phyloP scores from a whole-genome alignment of 2,797 vertebrate species.

The Borostomias antarcticus region DNA sequence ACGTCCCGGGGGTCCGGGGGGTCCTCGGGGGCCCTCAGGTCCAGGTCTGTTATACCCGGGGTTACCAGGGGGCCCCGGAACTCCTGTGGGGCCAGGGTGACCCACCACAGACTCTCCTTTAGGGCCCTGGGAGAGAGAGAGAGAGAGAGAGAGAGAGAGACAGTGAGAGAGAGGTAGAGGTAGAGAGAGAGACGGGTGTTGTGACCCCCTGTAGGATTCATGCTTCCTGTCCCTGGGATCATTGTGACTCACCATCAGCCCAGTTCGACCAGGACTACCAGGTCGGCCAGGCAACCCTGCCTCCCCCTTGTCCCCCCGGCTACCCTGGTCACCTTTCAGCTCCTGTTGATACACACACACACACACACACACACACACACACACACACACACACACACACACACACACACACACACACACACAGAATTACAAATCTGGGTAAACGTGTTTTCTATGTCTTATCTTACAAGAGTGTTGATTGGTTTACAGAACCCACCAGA shows the following conservation, averaged over 20 bases:
- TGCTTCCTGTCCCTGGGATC: no score
- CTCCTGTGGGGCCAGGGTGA: constrained; percentile 84
- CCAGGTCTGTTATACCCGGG: constrained; percentile 87
- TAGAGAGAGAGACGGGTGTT: no score
- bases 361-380: not conserved
- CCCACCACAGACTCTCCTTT: constrained; percentile 88
- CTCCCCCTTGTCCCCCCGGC: constrained; percentile 81
- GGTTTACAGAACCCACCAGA: constrained; percentile 57
- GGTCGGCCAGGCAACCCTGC: constrained; percentile 73
- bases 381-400: constrained; percentile 22
- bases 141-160: no score
- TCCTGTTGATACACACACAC: constrained; percentile 61
- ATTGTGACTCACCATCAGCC: constrained; percentile 79
- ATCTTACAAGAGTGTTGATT: not conserved
- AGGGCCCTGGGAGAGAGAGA: constrained; percentile 78
- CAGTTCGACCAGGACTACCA: constrained; percentile 83
- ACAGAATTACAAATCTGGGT: not conserved
- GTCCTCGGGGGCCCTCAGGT: constrained; percentile 83
- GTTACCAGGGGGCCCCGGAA: constrained; percentile 84
- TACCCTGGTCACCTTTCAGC: constrained; percentile 74
- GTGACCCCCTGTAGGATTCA: no score
- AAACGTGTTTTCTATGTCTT: not conserved
- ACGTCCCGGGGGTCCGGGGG: constrained; percentile 81
- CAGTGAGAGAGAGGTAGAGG: no score
- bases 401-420: constrained; percentile 6